A percentile compares a stretch with the other conserved stretches of the same genome.
phyloP scores from a whole-genome alignment of 2,888 invertebrate genomes.

The Protonemura montana region DNA sequence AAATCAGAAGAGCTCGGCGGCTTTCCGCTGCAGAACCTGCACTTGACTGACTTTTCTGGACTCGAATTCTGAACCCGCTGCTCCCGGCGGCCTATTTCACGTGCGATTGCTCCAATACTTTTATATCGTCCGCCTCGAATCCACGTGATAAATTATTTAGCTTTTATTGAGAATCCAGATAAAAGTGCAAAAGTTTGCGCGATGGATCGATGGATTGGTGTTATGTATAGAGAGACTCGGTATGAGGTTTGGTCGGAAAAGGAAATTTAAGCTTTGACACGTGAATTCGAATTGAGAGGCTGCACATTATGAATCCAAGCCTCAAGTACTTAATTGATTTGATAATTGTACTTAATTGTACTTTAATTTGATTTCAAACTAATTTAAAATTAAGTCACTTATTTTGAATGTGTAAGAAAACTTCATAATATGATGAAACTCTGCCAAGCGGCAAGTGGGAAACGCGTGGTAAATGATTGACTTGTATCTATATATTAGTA shows the following conservation, averaged over 20 bases:
- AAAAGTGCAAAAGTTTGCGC: constrained; percentile 7
- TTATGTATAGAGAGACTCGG: not conserved
- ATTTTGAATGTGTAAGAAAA: not conserved
- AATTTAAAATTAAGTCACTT: not conserved
- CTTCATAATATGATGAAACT: not conserved
- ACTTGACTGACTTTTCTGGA: not conserved
- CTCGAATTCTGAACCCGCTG: not conserved
- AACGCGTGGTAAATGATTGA: not conserved
- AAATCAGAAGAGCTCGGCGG: not conserved
- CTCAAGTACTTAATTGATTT: not conserved
- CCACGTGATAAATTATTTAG: constrained; percentile 18
- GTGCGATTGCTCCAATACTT: constrained; percentile 18
- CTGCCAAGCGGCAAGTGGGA: not conserved
- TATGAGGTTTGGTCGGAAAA: not conserved
- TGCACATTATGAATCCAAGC: not conserved
- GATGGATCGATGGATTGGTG: not conserved
- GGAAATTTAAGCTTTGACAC: not conserved
- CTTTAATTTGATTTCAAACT: not conserved
- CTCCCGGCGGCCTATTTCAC: constrained; percentile 19
- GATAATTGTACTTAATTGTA: too few species aligned
- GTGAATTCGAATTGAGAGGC: not conserved
- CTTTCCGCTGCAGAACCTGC: not conserved
- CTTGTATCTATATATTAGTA: not conserved
- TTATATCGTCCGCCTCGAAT: not conserved
- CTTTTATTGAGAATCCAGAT: constrained; percentile 5